phyloP scores from a whole-genome alignment of 2,888 invertebrate genomes.

The Ichneumoninae sp. region DNA sequence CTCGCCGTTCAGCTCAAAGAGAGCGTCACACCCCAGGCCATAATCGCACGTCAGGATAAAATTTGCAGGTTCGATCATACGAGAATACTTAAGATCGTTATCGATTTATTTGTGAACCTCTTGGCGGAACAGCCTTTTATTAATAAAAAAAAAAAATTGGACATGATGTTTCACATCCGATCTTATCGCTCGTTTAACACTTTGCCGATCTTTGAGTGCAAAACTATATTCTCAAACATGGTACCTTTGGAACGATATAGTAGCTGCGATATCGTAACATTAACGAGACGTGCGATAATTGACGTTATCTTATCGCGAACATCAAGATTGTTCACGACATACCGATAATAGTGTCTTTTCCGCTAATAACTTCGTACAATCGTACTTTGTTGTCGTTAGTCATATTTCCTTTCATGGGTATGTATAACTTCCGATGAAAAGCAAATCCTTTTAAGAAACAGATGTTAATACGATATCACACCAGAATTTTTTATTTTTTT shows the following conservation, averaged over 20 bases:
- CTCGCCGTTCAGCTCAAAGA: conserved; percentile 94
- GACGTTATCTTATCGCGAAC: conserved; percentile 20
- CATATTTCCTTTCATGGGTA: background rate
- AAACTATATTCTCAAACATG: background rate
- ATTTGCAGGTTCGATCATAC: conserved; percentile 88
- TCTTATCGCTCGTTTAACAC: conserved; percentile 46
- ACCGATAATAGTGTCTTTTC: background rate
- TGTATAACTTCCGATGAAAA: too few species aligned
- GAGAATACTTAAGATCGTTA: background rate
- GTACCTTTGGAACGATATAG: background rate
- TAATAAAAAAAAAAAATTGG: background rate
- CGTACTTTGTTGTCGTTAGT: conserved; percentile 9
- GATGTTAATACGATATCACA: too few species aligned
- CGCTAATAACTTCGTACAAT: background rate
- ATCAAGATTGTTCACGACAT: conserved; percentile 1
- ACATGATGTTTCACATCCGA: background rate
- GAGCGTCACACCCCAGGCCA: conserved; percentile 90
- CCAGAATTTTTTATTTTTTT: too few species aligned
- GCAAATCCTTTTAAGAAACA: too few species aligned
- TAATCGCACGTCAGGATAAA: conserved; percentile 89
- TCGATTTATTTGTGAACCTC: background rate
- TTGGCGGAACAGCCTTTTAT: background rate
- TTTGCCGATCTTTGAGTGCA: background rate
- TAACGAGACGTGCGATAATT: background rate
- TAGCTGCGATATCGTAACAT: conserved; percentile 2